Conservation (phyloP, 2,113 vertebrate genomes). For the Ptilorrhoa leucosticta region DNA sequence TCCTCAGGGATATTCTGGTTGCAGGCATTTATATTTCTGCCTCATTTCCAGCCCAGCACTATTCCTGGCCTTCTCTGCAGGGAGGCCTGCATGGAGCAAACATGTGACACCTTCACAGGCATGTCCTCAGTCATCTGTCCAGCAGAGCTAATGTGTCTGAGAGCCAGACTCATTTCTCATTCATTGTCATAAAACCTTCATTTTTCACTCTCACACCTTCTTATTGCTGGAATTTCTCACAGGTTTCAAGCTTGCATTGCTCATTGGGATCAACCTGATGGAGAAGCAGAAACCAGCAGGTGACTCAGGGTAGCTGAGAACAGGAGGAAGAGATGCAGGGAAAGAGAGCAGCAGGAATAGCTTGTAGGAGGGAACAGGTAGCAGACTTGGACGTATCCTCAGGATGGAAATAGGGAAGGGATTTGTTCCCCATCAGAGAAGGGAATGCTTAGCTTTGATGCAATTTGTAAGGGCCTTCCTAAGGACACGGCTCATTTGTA, state of each 20-base stretch:
- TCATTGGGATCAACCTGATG: not conserved
- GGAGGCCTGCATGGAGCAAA: not conserved
- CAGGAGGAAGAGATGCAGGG: not conserved
- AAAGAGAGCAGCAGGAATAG: not conserved
- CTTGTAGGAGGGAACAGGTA: not conserved
- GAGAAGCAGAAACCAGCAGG: not conserved
- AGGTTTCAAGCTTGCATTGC: not conserved
- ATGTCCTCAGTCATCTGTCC: not conserved
- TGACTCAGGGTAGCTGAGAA: not conserved
- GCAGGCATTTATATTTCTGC: not conserved
- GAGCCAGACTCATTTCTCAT: not conserved
- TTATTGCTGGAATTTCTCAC: not conserved
- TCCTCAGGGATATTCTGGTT: not conserved
- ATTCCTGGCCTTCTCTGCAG: not conserved
- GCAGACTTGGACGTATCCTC: not conserved
- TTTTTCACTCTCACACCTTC: not conserved
- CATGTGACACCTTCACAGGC: accelerated
- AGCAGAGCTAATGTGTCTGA: not conserved
- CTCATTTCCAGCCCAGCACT: not conserved
- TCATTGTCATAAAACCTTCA: not conserved
- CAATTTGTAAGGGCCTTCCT: not conserved
- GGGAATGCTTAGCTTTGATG: not conserved
- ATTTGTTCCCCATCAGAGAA: not conserved
- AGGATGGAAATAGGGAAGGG: not conserved
- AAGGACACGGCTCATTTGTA: not conserved